Conservation (phyloP, 2,113 vertebrate species). For the Phrynosoma platyrhinos region DNA sequence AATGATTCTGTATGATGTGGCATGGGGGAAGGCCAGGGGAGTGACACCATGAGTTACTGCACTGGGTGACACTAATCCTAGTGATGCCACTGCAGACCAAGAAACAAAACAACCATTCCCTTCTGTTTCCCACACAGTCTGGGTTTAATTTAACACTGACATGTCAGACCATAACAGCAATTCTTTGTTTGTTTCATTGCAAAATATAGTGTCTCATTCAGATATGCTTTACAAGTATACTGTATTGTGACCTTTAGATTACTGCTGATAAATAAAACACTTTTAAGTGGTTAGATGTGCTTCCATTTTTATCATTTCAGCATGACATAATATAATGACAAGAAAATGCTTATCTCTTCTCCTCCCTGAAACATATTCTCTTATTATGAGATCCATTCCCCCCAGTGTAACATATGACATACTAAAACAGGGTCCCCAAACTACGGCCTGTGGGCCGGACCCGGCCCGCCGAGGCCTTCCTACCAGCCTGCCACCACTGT, state of each 20-base stretch:
- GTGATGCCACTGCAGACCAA: too few relatives aligned
- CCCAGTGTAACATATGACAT: neutral
- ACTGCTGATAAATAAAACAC: neutral
- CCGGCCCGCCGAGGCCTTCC: too few relatives aligned
- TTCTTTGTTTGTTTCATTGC: neutral
- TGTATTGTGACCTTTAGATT: neutral
- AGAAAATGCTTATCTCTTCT: neutral
- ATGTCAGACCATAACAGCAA: neutral
- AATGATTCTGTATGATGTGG: too few relatives aligned
- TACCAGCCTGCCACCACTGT: too few relatives aligned
- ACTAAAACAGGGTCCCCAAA: too few relatives aligned
- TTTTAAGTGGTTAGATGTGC: neutral
- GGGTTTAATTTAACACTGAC: neutral
- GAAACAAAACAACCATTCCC: neutral
- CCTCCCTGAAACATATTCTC: neutral
- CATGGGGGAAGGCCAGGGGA: too few relatives aligned
- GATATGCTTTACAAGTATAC: neutral
- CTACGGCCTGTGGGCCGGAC: too few relatives aligned
- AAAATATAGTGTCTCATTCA: neutral
- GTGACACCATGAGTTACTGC: too few relatives aligned
- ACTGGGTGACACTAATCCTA: too few relatives aligned
- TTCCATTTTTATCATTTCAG: neutral
- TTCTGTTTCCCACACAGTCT: neutral
- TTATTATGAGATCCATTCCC: neutral
- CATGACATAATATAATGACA: neutral